Conservation (phyloP, 2,888 invertebrate species). For the Gymnocheta viridis region DNA sequence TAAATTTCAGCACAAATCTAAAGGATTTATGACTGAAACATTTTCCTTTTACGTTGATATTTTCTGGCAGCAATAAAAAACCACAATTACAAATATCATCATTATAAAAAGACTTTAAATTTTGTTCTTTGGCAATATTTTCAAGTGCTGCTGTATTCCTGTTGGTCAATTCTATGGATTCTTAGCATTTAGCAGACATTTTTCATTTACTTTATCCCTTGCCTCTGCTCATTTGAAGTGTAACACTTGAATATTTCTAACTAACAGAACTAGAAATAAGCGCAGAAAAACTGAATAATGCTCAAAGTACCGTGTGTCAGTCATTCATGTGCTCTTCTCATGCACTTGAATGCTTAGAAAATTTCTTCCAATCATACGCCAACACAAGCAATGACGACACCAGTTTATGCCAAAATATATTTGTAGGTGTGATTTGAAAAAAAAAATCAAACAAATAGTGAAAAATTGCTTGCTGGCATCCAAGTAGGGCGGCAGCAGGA, state of each 20-base stretch:
- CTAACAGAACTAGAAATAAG: background rate
- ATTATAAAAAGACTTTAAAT: slow-evolving; percentile 33
- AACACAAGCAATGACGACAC: slow-evolving; percentile 43
- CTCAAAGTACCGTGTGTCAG: slow-evolving; percentile 9
- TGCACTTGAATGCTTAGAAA: slow-evolving; percentile 23
- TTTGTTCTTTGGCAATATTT: slow-evolving; percentile 8
- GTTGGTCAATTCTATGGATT: slow-evolving; percentile 51
- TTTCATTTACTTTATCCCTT: background rate
- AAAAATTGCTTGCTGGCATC: slow-evolving; percentile 36
- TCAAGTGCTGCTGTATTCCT: slow-evolving; percentile 4
- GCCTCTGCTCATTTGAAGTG: background rate
- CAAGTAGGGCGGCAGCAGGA: slow-evolving; percentile 37
- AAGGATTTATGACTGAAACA: background rate
- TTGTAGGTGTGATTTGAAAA: background rate
- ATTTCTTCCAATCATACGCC: slow-evolving; percentile 36
- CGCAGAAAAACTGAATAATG: background rate
- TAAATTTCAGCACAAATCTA: slow-evolving; percentile 25
- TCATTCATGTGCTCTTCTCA: slow-evolving; percentile 13
- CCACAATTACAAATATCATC: slow-evolving; percentile 38
- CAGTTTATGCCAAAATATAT: slow-evolving; percentile 37
- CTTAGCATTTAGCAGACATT: slow-evolving; percentile 9
- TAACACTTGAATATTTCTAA: background rate
- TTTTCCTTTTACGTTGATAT: background rate
- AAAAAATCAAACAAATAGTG: background rate
- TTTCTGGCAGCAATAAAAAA: background rate